A percentile compares a stretch with the other conserved stretches of the same genome.
Conservation (phyloP, 2,797 vertebrate genomes). For the Coilia nasus region DNA sequence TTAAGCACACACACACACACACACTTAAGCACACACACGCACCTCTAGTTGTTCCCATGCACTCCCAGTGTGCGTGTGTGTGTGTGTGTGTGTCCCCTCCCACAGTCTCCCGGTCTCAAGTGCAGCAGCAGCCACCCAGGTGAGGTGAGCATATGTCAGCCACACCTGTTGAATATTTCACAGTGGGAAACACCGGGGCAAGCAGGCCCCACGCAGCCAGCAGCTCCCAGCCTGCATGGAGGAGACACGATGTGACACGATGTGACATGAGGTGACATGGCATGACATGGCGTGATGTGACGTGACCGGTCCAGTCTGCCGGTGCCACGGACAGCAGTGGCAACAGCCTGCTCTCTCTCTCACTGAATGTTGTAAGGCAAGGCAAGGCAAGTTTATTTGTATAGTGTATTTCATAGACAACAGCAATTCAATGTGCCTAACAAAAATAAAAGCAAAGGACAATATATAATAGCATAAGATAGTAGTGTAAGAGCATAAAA, state of each 20-base stretch:
- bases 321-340: too few relatives aligned
- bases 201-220: conserved; percentile 43
- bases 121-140: background rate
- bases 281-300: conserved; percentile 42
- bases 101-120: background rate
- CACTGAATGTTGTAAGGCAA: too few relatives aligned
- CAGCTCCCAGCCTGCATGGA: background rate
- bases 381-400: too few relatives aligned
- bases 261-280: background rate
- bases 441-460: too few relatives aligned
- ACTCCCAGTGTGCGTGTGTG: background rate
- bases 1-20: background rate
- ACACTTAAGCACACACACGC: background rate
- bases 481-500: too few relatives aligned
- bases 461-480: too few relatives aligned
- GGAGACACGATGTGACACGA: too few relatives aligned
- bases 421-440: too few relatives aligned
- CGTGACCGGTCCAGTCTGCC: too few relatives aligned
- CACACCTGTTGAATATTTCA: conserved; percentile 60
- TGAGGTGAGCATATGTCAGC: conserved; percentile 49
- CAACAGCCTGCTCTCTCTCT: too few relatives aligned
- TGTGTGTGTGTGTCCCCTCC: too few relatives aligned
- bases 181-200: conserved; percentile 45
- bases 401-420: too few relatives aligned
- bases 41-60: conserved; percentile 8